phyloP scores from a whole-genome alignment of 2,113 vertebrate species.

The Sinocyclocheilus anophthalmus region DNA sequence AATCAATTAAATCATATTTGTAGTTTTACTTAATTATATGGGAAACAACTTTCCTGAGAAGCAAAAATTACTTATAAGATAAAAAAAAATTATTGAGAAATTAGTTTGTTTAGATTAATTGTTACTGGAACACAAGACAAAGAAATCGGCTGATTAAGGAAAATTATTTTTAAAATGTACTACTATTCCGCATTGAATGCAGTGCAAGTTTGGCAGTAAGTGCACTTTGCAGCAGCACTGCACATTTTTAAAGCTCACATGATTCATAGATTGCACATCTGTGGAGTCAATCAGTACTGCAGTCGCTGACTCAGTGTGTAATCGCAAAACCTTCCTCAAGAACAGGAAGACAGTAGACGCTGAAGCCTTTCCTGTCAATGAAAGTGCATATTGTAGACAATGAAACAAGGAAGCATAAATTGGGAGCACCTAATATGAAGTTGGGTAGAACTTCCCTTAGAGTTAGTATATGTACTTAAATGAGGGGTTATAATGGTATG shows the following conservation, averaged over 20 bases:
- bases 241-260: constrained; percentile 5
- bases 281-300: constrained; percentile 10
- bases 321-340: constrained; percentile 16
- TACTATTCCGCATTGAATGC: not conserved
- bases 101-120: not conserved
- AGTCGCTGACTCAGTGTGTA: not conserved
- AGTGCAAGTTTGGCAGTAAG: not conserved
- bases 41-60: not conserved
- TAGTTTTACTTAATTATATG: not conserved
- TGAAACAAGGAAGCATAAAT: not conserved
- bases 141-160: not conserved
- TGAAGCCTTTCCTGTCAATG: not conserved
- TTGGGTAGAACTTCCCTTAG: not conserved
- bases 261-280: constrained; percentile 18
- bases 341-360: not conserved
- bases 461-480: not conserved
- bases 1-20: not conserved
- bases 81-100: too few relatives aligned
- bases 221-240: not conserved
- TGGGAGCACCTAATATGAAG: not conserved
- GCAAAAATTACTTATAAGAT: not conserved
- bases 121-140: not conserved
- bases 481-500: not conserved
- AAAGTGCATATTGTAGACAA: constrained; percentile 14
- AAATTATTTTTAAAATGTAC: not conserved